Base-by-base conservation (phyloP, 53 echinoderm and acorn worm species). In the Paracentrotus lividus region DNA sequence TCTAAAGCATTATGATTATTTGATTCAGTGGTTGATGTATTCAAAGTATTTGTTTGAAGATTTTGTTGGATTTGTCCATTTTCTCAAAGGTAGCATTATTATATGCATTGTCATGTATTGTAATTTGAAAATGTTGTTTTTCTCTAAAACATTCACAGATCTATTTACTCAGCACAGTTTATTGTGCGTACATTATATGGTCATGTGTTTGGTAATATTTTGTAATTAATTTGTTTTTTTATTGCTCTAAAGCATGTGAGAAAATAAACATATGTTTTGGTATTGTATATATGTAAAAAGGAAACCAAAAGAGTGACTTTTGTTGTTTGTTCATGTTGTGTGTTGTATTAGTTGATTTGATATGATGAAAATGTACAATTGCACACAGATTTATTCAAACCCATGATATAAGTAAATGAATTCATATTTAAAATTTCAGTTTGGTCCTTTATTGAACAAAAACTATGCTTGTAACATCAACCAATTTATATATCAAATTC, bases 251-350 rank as follows among this genome's bases (percentile, higher is more conserved):
- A 72, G 72, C 72, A 69, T 69, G 38, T 69, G 38, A 69, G 31
- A 38, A 69, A 69, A 69, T 69, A 40, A 66, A 69, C 72, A 6
- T n/a, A n/a, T 69, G 72, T 69, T 69, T 69, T 69, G 38, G 72
- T 69, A 69, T 69, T 69, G 72, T 69, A 69, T 20, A 69, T 69
- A 69, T 69, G 38, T 69, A 38, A 38, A 69, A 34, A 69, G 21
- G 21, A 57, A 14, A 57, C 16, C 16, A 8, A 14, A 57, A 20
- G 49, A 49, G 10, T 8, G 33, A 20, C 38, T 20, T 38, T 69
- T 38, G n/a, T n/a, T n/a, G n/a, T n/a, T n/a, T n/a, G n/a, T n/a
- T n/a, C n/a, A n/a, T n/a, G n/a, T n/a, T n/a, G n/a, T n/a, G n/a
- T n/a, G n/a, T n/a, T n/a, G n/a, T 66, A 7, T 66, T 66, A 13